Base-by-base conservation (phyloP, 2,113 vertebrate species). In the Seriola rivoliana region DNA sequence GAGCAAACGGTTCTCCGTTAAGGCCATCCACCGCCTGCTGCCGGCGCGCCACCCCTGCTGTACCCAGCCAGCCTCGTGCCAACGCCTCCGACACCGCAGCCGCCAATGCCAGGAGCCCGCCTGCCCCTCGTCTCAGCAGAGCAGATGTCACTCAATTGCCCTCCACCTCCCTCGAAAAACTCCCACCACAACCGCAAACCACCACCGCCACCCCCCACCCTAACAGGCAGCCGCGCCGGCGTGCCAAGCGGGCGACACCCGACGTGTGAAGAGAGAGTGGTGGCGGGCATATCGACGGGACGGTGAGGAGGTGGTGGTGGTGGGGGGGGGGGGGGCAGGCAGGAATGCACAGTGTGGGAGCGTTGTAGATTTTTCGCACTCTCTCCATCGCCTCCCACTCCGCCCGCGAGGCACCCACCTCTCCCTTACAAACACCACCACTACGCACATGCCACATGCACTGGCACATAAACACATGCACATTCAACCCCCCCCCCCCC, bases 141-240 rank as follows among this genome's bases (percentile, higher is more conserved):
- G 96, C 97, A 97, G 96, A 97, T 98, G 97, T 96, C 97, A 97
- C 95, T 97, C 97, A 96, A 95, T 93, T 87, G 82, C 89, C 91
- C 87, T 88, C 90, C 86, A 78, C 90, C 87, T 82, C 81, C 79
- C 29, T 71, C 29, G 29, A 70, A 83, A 29, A 94, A 32, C 67
- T 13, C 74, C 23, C 77, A 16, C 46, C 81, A 3, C 64, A 16
- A 21, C 48, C 66, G 0, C 59, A 5, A 29, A 4, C 58, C 32
- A 11, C 40, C 62, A 0, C 55, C 12, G 2, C 50, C 63, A 2
- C 68, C 69, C 75, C 48, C 84, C 78, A 78, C 81, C 86, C 84
- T 94, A 91, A 87, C 91, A 91, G 84, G 80, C 95, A 95, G 95
- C 93, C 90, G 88, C 87, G 89, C 91, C 91, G 80, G 55, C 36